Evolutionary conservation across 2,888 invertebrate genomes (phyloP), one percentile per base, ranked within the genome.

Genomic region (Drosophila pseudotakahashii): DNA sequence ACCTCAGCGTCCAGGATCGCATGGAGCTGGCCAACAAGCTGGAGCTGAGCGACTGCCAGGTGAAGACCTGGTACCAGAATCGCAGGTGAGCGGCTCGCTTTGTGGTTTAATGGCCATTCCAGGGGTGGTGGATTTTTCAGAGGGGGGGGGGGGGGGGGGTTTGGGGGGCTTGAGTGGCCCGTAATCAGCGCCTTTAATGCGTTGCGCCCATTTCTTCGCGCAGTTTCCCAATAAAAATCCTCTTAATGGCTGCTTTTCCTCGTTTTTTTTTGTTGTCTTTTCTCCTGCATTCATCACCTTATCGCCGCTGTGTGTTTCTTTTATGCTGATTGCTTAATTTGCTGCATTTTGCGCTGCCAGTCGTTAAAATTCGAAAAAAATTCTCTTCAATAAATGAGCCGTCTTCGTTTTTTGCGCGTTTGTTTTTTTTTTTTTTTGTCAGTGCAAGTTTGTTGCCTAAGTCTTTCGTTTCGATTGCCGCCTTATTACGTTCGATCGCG

Each of bases 21-120:
- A 98, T 99, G 98, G 99, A 99, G 93, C 93, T 99, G 89, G 99
- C 99, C 3, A 97, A 98, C 70, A 97, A 98, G 93, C 94, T 99
- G 88, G 97, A 98, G 89, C 94, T 99, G 76, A 98, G 98, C 45
- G 99, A 99, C 93, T 99, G 99, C 59, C 99, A 99, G 94, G 99
- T 99, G 91, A 99, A 99, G 93, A 99, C 99, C 88, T 99, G 99
- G 99, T 99, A 99, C 93, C 99, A 99, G 93, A 99, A 99, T 92
- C 94, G 99, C 94, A 95, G 99, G 98, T 98, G 92, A 94, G 95
- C 79, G 34, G 11, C 7, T 32, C 11, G 47, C 47, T 47, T 47
- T 47, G 47, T 47, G 47, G 11, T 32, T 32, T 30, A 30, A 47
- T 32, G 32, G n/a, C 10, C 10, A 42, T 4, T 42, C 4, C 47